Conservation (phyloP, 2,113 vertebrate genomes). For the Euleptes europaea region DNA sequence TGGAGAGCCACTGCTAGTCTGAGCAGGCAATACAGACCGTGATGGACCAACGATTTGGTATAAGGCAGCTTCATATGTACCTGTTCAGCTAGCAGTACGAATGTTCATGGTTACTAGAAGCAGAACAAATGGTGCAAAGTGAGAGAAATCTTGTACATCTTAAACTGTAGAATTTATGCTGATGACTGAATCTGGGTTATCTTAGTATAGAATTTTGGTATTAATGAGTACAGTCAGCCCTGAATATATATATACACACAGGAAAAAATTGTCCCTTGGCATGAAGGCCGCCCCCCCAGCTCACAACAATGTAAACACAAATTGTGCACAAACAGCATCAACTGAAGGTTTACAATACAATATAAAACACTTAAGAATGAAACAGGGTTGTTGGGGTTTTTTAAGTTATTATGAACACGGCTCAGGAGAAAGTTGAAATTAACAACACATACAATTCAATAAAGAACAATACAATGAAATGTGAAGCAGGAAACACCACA, state of each 20-base stretch:
- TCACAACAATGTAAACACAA: not conserved
- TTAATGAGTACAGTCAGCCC: not conserved
- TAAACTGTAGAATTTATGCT: not conserved
- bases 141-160: too few species aligned
- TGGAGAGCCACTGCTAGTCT: too few species aligned
- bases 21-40: too few species aligned
- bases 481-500: not conserved
- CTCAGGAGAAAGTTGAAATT: not conserved
- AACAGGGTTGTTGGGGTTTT: not conserved
- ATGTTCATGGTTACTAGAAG: not conserved
- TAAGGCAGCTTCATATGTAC: not conserved
- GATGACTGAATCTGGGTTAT: not conserved
- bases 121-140: not conserved
- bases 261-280: not conserved
- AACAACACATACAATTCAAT: not conserved
- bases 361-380: not conserved
- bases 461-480: not conserved
- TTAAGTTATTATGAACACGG: not conserved
- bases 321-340: not conserved
- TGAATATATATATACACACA: too few species aligned
- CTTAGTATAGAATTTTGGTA: not conserved
- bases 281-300: not conserved
- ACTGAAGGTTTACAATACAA: not conserved
- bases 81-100: not conserved
- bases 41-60: too few species aligned